Conservation (phyloP, 1,140 invertebrate genomes). For the Riptortus pedestris region DNA sequence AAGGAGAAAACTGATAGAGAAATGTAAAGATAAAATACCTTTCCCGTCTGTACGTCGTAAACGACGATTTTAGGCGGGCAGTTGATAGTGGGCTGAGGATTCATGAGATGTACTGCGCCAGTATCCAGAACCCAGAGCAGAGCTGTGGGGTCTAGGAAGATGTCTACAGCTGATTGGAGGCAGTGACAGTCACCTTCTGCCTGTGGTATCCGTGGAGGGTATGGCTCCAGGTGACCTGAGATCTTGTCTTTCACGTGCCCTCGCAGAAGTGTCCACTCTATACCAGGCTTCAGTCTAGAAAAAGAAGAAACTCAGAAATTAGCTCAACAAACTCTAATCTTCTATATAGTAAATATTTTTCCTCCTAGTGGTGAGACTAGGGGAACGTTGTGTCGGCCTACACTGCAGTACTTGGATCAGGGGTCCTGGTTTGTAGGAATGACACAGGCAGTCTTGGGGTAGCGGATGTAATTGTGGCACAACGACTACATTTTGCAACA, state of each 20-base stretch:
- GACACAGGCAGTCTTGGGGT: too few relatives aligned
- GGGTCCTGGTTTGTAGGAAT: too few relatives aligned
- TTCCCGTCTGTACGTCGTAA: conserved; percentile 46
- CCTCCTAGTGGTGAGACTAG: too few relatives aligned
- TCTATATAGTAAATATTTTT: too few relatives aligned
- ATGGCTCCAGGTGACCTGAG: conserved; percentile 43
- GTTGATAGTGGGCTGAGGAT: conserved; percentile 44
- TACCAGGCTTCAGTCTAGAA: conserved; percentile 19
- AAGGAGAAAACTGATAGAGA: too few relatives aligned
- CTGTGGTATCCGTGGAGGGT: conserved; percentile 50
- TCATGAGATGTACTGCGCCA: conserved; percentile 47
- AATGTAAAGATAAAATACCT: too few relatives aligned
- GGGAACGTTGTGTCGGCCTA: too few relatives aligned
- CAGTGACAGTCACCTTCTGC: conserved; percentile 51
- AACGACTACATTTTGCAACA: too few relatives aligned
- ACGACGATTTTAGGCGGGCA: conserved; percentile 55
- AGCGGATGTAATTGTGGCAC: too few relatives aligned
- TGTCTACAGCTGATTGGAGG: conserved; percentile 49
- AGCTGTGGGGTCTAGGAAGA: conserved; percentile 46
- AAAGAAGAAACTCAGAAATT: not conserved
- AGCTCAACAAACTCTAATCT: too few relatives aligned
- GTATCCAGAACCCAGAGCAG: conserved; percentile 57
- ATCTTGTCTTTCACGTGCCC: conserved; percentile 37
- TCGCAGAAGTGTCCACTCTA: not conserved
- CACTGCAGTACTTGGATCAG: too few relatives aligned